These are phyloP conservation scores for Trematocara marginatum DNA, from an alignment of 2,113 vertebrate species.

Conservation along the genomic window DNA sequence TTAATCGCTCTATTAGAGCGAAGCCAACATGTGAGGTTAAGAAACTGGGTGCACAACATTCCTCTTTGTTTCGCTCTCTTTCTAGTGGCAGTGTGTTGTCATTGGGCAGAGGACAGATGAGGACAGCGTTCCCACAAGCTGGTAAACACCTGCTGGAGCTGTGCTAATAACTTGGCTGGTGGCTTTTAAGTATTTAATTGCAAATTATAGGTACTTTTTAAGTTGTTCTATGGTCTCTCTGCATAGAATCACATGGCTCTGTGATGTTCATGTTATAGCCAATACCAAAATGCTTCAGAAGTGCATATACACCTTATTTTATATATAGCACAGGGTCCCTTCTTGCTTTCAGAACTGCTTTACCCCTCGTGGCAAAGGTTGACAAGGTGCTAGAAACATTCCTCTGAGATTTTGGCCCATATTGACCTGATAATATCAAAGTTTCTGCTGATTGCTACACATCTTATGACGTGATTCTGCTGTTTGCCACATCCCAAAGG, in stretches of 20 bases:
- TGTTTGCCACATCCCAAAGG: not conserved
- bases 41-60: slow-evolving; percentile 7
- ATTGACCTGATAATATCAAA: not conserved
- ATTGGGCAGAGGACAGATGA: not conserved
- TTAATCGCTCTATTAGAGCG: not conserved
- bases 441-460: not conserved
- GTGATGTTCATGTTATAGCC: not conserved
- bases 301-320: not conserved
- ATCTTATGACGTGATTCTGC: not conserved
- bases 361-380: not conserved
- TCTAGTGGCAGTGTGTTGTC: not conserved
- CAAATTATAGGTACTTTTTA: not conserved
- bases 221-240: not conserved
- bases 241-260: not conserved
- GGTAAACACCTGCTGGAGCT: not conserved
- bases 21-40: not conserved
- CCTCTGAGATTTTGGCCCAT: not conserved
- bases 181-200: not conserved
- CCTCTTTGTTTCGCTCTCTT: not conserved
- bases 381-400: not conserved
- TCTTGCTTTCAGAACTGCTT: not conserved
- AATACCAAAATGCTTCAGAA: not conserved
- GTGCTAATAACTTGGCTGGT: not conserved
- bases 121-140: not conserved
- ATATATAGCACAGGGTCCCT: not conserved